Evolutionary conservation across 2,888 invertebrate genomes (phyloP).

Genomic region (Eupsilia transversa): DNA sequence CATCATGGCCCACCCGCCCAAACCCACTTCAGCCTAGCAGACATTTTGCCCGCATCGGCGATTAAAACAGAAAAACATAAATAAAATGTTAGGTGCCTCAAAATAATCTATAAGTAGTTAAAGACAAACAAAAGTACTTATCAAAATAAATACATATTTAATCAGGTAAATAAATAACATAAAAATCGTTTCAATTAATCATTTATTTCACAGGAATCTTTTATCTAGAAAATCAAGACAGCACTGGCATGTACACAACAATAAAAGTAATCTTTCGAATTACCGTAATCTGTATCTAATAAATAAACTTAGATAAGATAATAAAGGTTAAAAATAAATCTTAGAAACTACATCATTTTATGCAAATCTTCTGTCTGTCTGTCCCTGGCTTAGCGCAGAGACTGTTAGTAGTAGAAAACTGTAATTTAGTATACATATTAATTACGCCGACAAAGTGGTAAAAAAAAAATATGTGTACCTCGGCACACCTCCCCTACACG

Average conservation of each 20-base stretch:
- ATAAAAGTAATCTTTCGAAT: constrained; percentile 32
- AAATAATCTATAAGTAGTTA: constrained; percentile 10
- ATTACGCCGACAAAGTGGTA: too few species aligned
- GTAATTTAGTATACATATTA: too few species aligned
- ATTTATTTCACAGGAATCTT: constrained; percentile 14
- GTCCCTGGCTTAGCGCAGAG: too few species aligned
- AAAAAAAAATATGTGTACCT: too few species aligned
- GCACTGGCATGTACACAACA: constrained; percentile 6
- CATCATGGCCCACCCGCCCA: too few species aligned
- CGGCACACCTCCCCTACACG: too few species aligned
- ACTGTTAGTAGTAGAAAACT: too few species aligned
- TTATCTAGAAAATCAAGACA: constrained; percentile 42
- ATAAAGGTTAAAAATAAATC: background rate
- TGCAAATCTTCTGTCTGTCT: too few species aligned
- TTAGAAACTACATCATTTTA: background rate
- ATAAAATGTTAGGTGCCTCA: background rate
- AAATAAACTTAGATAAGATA: constrained; percentile 15
- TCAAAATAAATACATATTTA: constrained; percentile 17
- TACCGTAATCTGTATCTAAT: constrained; percentile 1
- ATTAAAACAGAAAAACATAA: too few species aligned
- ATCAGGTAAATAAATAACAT: constrained; percentile 37
- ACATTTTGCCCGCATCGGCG: too few species aligned
- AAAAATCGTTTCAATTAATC: constrained; percentile 38
- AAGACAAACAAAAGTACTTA: background rate
- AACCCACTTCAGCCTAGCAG: too few species aligned